Conservation (phyloP, 1,140 invertebrate genomes). For the Drosophila micromelanica region DNA sequence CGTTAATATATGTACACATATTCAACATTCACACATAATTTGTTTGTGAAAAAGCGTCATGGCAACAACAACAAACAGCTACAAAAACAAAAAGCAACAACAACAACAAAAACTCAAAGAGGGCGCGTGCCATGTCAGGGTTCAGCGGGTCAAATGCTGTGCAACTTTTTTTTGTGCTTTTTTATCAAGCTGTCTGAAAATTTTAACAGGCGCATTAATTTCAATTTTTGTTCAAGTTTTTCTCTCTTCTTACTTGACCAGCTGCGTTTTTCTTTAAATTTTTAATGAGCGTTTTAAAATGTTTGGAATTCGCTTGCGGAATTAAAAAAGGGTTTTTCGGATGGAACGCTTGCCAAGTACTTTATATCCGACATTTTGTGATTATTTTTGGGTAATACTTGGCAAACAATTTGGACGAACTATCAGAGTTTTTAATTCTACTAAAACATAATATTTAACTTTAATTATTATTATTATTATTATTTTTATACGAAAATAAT, state of each 20-base stretch:
- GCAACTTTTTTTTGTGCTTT: conserved; percentile 12
- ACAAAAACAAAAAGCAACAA: no score
- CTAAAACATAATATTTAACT: no score
- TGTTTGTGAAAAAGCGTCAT: conserved; percentile 47
- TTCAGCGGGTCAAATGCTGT: conserved; percentile 47
- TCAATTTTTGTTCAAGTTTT: conserved; percentile 27
- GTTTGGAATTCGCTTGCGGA: conserved; percentile 3
- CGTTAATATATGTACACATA: conserved; percentile 19
- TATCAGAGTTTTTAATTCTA: no score
- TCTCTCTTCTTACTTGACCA: background rate
- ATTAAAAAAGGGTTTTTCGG: conserved; percentile 5
- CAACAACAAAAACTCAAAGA: conserved; percentile 10
- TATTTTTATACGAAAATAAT: no score
- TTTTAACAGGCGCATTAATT: conserved; percentile 47
- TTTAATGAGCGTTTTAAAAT: conserved; percentile 16
- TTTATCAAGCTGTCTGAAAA: conserved; percentile 24
- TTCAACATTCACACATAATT: conserved; percentile 37
- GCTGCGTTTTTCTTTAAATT: conserved; percentile 12
- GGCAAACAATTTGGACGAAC: no score
- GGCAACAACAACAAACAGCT: conserved; percentile 45
- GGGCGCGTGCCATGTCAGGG: conserved; percentile 47
- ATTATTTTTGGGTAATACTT: background rate
- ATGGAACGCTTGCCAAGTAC: no score
- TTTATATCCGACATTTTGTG: background rate
- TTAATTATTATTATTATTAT: no score